Conservation (phyloP, 2,113 vertebrate genomes). For the Tonatia bakeri region DNA sequence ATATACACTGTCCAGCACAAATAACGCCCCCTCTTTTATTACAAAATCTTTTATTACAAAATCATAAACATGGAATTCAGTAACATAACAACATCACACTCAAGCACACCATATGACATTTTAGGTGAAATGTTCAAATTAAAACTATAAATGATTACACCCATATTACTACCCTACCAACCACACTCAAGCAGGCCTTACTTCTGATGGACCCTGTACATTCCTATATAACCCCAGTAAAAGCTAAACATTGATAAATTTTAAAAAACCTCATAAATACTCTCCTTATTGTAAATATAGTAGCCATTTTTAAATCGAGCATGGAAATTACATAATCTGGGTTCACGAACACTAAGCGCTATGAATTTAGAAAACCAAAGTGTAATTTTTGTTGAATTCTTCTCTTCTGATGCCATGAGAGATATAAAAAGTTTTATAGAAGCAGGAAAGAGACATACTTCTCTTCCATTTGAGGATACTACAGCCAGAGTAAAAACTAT, state of each 20-base stretch:
- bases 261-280: background rate
- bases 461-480: background rate
- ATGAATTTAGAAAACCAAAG: conserved; percentile 2
- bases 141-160: too few species aligned
- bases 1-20: background rate
- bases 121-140: too few species aligned
- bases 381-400: background rate
- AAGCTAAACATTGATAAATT: background rate
- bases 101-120: too few species aligned
- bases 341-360: background rate
- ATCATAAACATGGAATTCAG: too few species aligned
- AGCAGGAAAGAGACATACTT: background rate
- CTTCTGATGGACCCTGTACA: background rate
- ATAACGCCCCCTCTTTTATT: too few species aligned
- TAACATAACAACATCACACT: too few species aligned
- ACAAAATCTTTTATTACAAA: too few species aligned
- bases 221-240: background rate
- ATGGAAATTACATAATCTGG: background rate
- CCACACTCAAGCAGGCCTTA: too few species aligned
- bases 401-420: background rate
- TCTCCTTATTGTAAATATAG: background rate
- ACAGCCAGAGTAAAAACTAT: background rate
- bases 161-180: too few species aligned
- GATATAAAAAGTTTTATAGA: background rate
- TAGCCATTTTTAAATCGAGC: background rate